phyloP scores from a whole-genome alignment of 2,113 vertebrate species.

The Cryptomyrus ogoouensis region DNA sequence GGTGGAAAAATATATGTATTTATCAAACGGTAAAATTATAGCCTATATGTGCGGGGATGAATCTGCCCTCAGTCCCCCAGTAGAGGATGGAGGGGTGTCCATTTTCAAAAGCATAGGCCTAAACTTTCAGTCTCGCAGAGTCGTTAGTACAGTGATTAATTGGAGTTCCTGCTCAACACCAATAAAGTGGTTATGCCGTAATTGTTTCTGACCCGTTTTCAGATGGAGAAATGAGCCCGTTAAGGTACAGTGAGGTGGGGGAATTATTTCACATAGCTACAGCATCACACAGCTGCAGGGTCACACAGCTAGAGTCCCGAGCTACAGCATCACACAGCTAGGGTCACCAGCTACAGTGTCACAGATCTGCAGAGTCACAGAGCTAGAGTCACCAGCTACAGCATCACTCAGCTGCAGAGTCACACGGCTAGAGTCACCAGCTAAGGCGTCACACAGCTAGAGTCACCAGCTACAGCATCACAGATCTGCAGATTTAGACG shows the following conservation, averaged over 20 bases:
- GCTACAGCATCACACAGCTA: neutral
- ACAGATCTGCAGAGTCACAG: too few species aligned
- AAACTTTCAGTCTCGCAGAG: neutral
- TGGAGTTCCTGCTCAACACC: neutral
- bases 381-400: too few species aligned
- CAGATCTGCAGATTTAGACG: too few species aligned
- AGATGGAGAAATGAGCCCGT: neutral
- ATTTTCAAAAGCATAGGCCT: neutral
- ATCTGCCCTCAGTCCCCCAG: neutral
- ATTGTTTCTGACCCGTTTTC: neutral
- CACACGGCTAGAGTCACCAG: too few species aligned
- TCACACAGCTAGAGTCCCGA: neutral
- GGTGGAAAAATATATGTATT: slow-evolving; percentile 3
- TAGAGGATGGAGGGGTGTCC: neutral
- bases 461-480: neutral
- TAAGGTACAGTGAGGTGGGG: neutral
- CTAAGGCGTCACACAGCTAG: too few species aligned
- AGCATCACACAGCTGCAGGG: neutral
- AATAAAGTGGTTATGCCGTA: neutral
- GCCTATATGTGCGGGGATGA: neutral
- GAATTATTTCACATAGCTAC: neutral
- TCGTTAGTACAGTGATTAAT: neutral
- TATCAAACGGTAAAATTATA: neutral
- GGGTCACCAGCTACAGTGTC: too few species aligned
- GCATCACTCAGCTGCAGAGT: too few species aligned